Percentiles rank a stretch among this genome's conserved stretches.
Conservation (phyloP, 2,113 vertebrate genomes). For the Poeciliopsis prolifica region DNA sequence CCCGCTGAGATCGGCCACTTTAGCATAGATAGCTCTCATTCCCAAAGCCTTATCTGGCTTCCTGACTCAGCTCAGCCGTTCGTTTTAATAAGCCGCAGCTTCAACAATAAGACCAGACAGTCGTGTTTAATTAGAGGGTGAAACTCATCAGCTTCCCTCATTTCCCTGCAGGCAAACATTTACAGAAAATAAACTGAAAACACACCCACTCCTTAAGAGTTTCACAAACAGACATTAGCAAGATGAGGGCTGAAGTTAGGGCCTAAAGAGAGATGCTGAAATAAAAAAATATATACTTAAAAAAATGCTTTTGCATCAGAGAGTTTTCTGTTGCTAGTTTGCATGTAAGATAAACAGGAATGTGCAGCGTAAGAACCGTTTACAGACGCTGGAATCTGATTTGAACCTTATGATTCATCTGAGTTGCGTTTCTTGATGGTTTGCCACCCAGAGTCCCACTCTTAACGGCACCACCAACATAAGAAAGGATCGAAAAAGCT, state of each 20-base stretch:
- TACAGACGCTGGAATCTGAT: background rate
- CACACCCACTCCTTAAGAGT: conserved; percentile 26
- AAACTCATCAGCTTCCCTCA: conserved; percentile 32
- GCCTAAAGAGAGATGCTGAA: background rate
- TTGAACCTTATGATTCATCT: background rate
- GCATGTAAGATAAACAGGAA: no score
- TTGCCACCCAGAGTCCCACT: no score
- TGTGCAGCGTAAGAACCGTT: background rate
- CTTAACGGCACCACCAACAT: no score
- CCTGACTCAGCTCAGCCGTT: conserved; percentile 46
- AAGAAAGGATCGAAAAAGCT: no score
- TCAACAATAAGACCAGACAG: conserved; percentile 49
- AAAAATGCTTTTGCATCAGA: background rate
- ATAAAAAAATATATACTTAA: no score
- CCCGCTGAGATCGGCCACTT: conserved; percentile 34
- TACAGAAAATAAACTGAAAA: conserved; percentile 22
- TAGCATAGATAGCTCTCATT: conserved; percentile 35
- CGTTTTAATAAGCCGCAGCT: conserved; percentile 49
- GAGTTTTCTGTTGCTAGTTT: background rate
- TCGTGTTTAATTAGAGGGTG: conserved; percentile 55
- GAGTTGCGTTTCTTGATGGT: background rate
- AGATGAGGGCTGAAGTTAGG: conserved; percentile 34
- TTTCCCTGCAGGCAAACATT: conserved; percentile 55
- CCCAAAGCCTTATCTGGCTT: conserved; percentile 55
- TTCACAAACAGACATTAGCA: conserved; percentile 39